Conservation (phyloP, 2,113 vertebrate species). For the Notarius lentiginosus region DNA sequence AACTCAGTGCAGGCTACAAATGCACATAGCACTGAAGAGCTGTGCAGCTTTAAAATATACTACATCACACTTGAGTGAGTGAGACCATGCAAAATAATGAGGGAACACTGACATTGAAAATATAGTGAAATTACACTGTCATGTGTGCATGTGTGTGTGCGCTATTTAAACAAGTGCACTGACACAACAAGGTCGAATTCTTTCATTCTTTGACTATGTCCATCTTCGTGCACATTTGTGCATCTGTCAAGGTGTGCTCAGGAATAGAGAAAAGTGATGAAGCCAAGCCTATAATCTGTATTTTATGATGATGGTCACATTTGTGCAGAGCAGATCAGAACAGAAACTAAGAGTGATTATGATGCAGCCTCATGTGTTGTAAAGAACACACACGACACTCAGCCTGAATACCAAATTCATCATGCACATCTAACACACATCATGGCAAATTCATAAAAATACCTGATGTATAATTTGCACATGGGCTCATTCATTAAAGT, state of each 20-base stretch:
- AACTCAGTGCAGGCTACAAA: not conserved
- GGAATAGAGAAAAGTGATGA: constrained; percentile 62
- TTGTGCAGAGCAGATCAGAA: constrained; percentile 44
- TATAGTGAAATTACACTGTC: not conserved
- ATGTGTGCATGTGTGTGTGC: not conserved
- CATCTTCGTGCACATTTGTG: not conserved
- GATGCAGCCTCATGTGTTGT: constrained; percentile 59
- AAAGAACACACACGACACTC: constrained; percentile 40
- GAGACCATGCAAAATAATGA: not conserved
- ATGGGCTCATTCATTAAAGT: not conserved
- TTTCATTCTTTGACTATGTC: not conserved
- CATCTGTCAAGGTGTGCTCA: constrained; percentile 53
- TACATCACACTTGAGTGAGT: constrained; percentile 7
- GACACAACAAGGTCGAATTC: not conserved
- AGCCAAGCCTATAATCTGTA: constrained; percentile 60
- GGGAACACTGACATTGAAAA: not conserved
- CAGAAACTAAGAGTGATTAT: constrained; percentile 56
- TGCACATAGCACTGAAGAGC: constrained; percentile 9
- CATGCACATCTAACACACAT: not conserved
- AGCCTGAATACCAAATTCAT: constrained; percentile 20
- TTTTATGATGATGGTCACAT: constrained; percentile 66
- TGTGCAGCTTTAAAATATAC: constrained; percentile 14
- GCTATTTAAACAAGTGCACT: not conserved
- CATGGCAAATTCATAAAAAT: not conserved
- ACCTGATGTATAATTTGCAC: not conserved